phyloP scores from a whole-genome alignment of 2,113 vertebrate genomes.

The Crocuta crocuta region DNA sequence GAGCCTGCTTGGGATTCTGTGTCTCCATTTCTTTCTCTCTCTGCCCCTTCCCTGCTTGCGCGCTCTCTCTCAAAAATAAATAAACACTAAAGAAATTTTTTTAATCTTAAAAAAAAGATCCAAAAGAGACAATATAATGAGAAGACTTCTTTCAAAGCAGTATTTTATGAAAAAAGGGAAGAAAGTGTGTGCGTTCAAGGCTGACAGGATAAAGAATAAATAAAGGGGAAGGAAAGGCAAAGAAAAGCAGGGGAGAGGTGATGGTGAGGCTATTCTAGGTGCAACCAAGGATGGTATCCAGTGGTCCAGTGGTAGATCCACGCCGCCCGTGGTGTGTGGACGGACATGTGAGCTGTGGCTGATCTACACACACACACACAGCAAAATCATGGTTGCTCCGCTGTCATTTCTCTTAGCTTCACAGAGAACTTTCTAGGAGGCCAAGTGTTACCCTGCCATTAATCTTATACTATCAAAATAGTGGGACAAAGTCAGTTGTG shows the following conservation, averaged over 20 bases:
- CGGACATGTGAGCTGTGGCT: too few relatives aligned
- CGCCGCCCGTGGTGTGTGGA: neutral
- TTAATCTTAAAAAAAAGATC: neutral
- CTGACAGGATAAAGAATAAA: neutral
- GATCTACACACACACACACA: neutral
- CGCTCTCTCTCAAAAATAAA: too few relatives aligned
- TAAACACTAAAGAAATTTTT: too few relatives aligned
- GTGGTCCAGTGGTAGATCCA: rapidly evolving
- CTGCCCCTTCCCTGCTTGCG: too few relatives aligned
- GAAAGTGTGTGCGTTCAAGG: neutral
- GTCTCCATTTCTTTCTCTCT: too few relatives aligned
- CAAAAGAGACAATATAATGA: neutral
- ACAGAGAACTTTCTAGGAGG: neutral
- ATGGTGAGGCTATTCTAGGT: neutral
- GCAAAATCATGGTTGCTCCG: neutral
- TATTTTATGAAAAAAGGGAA: neutral
- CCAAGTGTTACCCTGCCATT: neutral
- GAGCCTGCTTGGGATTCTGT: too few relatives aligned
- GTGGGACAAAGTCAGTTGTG: neutral
- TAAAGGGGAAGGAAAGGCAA: neutral
- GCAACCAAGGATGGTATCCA: neutral
- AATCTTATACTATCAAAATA: neutral
- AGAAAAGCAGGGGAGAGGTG: neutral
- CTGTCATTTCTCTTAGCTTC: neutral
- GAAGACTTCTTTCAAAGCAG: neutral